Evolutionary conservation across 1,140 invertebrate species (phyloP), one percentile per base, ranked within the genome.

Genomic region (Bicyclus anynana): DNA sequence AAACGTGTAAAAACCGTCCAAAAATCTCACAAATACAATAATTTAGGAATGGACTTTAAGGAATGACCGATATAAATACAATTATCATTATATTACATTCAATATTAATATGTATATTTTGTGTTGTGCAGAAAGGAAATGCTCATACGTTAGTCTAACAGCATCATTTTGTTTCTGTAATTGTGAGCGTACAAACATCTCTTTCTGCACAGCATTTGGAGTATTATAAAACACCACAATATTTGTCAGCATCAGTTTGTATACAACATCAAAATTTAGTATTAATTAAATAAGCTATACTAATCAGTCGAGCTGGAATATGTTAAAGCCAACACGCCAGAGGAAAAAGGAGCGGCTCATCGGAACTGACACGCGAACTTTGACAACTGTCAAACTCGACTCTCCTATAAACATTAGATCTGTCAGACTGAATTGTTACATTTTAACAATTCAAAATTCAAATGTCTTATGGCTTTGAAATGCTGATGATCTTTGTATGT

Each of bases 1-100:
- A 56, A 57, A 14, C 52, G 40, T 67, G 64, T 57, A 72, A 67
- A 70, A 58, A 57, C 40, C 62, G 62, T 33, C 51, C 62, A 66
- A 69, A 59, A 48, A 65, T 40, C 46, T 38, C 44, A 40, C 42
- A 52, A 66, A 64, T 49, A 65, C 12, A 33, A 33, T 62, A 49
- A 61, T 64, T 57, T 56, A 66, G 65, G 65, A 70, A 74, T 70
- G 65, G 56, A 51, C 60, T 53, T n/a, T 44, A 29, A 62, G 71
- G 71, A 71, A 74, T 71, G 63, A 65, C 37, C 59, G 4, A 33
- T 33, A 33, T 33, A 27, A 27, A 27, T 9, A 7, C n/a, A n/a
- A n/a, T 10, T 52, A 10, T 16, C 16, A 57, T 48, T 54, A 10
- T 7, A 59, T 38, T 29, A 46, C 42, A 29, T 53, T 27, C 35